Conservation (phyloP, 2,113 vertebrate species). For the Varanus salvator region DNA sequence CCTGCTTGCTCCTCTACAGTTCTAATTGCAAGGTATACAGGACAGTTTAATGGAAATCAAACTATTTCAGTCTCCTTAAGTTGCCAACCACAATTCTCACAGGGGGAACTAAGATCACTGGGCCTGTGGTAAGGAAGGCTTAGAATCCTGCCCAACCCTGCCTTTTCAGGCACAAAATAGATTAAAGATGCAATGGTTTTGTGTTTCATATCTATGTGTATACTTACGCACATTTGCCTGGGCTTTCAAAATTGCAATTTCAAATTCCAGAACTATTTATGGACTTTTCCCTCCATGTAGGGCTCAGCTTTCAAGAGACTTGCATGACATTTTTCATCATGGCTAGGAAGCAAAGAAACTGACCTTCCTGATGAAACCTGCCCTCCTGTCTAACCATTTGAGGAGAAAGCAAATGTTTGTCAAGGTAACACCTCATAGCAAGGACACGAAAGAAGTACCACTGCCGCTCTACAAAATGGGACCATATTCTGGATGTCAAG, state of each 20-base stretch:
- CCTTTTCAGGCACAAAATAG: slow-evolving; percentile 9
- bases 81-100: slow-evolving; percentile 1
- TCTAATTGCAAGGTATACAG: not conserved
- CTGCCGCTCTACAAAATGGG: not conserved
- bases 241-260: not conserved
- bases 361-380: not conserved
- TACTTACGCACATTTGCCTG: not conserved
- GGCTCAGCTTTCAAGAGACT: not conserved
- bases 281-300: not conserved
- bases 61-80: not conserved
- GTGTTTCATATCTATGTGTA: not conserved
- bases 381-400: not conserved
- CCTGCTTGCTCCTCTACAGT: not conserved
- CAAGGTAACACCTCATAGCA: not conserved
- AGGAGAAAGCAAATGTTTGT: not conserved
- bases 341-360: not conserved
- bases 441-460: not conserved
- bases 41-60: not conserved
- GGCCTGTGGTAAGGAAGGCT: slow-evolving; percentile 6
- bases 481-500: not conserved
- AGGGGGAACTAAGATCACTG: not conserved
- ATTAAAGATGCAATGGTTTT: not conserved
- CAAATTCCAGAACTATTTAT: slow-evolving; percentile 26
- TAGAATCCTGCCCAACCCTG: slow-evolving; percentile 8
- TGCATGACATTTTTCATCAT: not conserved